Evolutionary conservation across 2,113 vertebrate species (phyloP).

Genomic region (Misgurnus anguillicaudatus): DNA sequence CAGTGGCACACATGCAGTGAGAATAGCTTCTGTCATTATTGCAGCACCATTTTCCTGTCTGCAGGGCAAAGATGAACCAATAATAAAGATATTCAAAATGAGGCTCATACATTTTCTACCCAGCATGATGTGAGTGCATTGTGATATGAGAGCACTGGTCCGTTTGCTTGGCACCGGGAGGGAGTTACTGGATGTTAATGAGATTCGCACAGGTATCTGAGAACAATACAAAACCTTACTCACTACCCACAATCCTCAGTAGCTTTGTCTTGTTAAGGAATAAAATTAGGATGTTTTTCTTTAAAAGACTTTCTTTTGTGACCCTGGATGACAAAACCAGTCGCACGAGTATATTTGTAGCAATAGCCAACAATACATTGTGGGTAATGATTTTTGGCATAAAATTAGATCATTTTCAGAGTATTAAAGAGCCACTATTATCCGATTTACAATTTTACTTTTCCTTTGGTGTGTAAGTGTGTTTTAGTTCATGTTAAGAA

Average conservation of each 20-base stretch:
- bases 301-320: neutral
- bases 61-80: constrained; percentile 68
- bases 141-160: constrained; percentile 56
- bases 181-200: constrained; percentile 63
- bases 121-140: constrained; percentile 62
- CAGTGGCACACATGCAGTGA: constrained; percentile 62
- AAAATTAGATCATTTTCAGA: too few species aligned
- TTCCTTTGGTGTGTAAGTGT: too few species aligned
- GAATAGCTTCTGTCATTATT: constrained; percentile 71
- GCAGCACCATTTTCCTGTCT: constrained; percentile 63
- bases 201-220: constrained; percentile 47
- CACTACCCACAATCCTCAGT: neutral
- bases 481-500: too few species aligned
- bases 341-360: too few species aligned
- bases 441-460: too few species aligned
- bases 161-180: constrained; percentile 32
- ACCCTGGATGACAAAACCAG: too few species aligned
- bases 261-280: neutral
- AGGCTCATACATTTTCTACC: constrained; percentile 64
- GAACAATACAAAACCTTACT: constrained; percentile 4
- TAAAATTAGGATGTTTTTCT: neutral
- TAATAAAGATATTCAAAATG: constrained; percentile 58
- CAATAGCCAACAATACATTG: too few species aligned
- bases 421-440: too few species aligned
- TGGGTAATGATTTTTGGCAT: too few species aligned